Percentiles rank a stretch among this genome's conserved stretches.
Evolutionary conservation across 1,140 invertebrate genomes (phyloP).

Genomic region (Eulimnadia texana): DNA sequence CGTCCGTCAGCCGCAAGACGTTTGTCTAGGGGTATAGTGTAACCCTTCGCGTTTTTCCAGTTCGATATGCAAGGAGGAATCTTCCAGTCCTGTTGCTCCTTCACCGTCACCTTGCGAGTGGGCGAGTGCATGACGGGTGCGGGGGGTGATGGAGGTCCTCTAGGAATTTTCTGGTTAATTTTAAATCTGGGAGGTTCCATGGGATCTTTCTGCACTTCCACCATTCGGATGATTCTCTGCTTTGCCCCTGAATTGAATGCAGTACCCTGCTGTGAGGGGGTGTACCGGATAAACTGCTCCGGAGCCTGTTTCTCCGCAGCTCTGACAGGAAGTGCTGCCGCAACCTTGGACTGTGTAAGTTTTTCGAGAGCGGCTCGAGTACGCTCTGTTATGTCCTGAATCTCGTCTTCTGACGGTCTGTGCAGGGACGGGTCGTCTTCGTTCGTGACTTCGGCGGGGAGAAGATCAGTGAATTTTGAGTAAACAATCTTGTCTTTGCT

Average conservation of each 20-base stretch:
- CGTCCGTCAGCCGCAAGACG: slow-evolving; percentile 93
- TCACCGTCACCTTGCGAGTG: slow-evolving; percentile 85
- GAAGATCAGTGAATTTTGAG: slow-evolving; percentile 81
- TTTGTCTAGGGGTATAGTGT: slow-evolving; percentile 97
- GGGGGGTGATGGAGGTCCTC: slow-evolving; percentile 94
- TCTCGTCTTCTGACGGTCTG: slow-evolving; percentile 68
- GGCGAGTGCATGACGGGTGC: slow-evolving; percentile 95
- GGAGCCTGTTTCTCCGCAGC: slow-evolving; percentile 79
- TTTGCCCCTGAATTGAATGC: slow-evolving; percentile 94
- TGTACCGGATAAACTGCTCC: slow-evolving; percentile 93
- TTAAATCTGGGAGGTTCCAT: slow-evolving; percentile 80
- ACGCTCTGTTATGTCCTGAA: slow-evolving; percentile 72
- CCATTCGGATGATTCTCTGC: slow-evolving; percentile 92
- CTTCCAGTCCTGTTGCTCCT: slow-evolving; percentile 99
- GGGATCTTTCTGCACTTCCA: slow-evolving; percentile 90
- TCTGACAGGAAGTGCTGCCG: slow-evolving; percentile 82
- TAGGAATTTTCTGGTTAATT: slow-evolving; percentile 88
- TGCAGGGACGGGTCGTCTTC: slow-evolving; percentile 80
- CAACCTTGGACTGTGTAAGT: slow-evolving; percentile 74
- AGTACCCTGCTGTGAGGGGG: slow-evolving; percentile 89
- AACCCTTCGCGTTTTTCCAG: slow-evolving; percentile 99
- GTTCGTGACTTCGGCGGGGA: slow-evolving; percentile 81
- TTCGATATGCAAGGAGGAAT: slow-evolving; percentile 99
- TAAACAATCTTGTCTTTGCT: slow-evolving; percentile 94
- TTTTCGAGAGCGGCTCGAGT: slow-evolving; percentile 70